Evolutionary conservation across 30 jellyfish, hydroid and myxozoan species (phyloP).

Genomic region (Haliclystus octoradiatus): DNA sequence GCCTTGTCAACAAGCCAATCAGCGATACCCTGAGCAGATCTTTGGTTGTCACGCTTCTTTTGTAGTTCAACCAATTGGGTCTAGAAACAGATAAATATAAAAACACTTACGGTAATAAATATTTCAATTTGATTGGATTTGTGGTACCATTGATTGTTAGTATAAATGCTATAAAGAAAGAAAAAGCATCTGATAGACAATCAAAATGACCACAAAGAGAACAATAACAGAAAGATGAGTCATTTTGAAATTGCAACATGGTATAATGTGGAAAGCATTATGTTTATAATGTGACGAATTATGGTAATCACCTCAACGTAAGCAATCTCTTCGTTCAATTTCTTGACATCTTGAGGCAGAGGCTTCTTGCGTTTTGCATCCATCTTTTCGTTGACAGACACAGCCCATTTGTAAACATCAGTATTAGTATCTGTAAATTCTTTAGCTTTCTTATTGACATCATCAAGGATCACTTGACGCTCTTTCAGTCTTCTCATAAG

Average conservation of each 20-base stretch:
- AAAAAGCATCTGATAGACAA: neutral
- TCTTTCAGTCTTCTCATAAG: constrained; percentile 51
- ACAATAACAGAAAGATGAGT: too few relatives aligned
- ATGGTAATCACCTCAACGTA: constrained; percentile 36
- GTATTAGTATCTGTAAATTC: constrained; percentile 37
- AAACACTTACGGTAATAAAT: too few relatives aligned
- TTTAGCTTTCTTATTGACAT: constrained; percentile 44
- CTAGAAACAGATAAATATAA: constrained; percentile 5
- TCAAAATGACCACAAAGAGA: neutral
- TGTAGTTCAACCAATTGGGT: constrained; percentile 42
- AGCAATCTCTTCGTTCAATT: constrained; percentile 34
- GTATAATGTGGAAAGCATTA: too few relatives aligned
- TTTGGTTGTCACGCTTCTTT: constrained; percentile 23
- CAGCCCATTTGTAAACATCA: constrained; percentile 34
- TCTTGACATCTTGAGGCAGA: constrained; percentile 36
- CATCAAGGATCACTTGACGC: constrained; percentile 61
- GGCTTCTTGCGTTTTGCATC: constrained; percentile 57
- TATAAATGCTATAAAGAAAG: neutral
- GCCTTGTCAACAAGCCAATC: constrained; percentile 84
- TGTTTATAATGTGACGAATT: too few relatives aligned
- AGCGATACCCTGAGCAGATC: constrained; percentile 34
- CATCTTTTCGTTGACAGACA: constrained; percentile 26
- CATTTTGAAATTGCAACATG: too few relatives aligned
- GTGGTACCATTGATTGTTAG: too few relatives aligned
- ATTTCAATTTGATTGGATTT: too few relatives aligned